Percentiles rank a stretch among this genome's conserved stretches.
Conservation (phyloP, 2,797 vertebrate genomes). For the Lepidocolaptes lacrymiger region DNA sequence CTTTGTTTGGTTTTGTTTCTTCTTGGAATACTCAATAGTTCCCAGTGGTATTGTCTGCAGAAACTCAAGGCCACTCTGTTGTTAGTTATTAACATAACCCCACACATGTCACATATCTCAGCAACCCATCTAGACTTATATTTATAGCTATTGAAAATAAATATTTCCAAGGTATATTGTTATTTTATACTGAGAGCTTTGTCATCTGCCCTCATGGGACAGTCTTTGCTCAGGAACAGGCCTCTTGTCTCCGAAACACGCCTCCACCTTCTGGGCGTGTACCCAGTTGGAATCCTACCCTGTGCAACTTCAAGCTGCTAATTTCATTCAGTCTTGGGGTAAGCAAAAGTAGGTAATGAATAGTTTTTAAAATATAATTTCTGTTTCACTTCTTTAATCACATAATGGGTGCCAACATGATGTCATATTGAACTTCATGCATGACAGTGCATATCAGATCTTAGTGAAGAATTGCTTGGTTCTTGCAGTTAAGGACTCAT, state of each 20-base stretch:
- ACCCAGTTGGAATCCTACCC: not conserved
- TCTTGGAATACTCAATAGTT: not conserved
- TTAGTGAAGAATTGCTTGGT: not conserved
- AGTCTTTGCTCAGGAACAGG: not conserved
- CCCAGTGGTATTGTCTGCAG: not conserved
- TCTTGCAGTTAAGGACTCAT: not conserved
- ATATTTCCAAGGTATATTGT: not conserved
- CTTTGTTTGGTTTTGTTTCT: not conserved
- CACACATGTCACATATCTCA: rapidly evolving
- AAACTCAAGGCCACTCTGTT: not conserved
- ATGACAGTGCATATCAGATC: not conserved
- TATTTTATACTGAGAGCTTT: not conserved
- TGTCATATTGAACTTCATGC: not conserved
- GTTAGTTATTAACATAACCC: not conserved
- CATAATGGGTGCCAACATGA: not conserved
- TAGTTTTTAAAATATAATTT: not conserved
- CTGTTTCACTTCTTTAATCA: not conserved
- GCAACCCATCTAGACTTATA: not conserved
- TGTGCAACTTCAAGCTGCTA: not conserved
- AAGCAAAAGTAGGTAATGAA: not conserved
- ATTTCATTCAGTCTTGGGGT: not conserved
- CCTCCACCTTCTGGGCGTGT: rapidly evolving
- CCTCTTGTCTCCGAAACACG: not conserved
- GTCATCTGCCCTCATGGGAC: not conserved
- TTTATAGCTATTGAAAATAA: not conserved